phyloP scores from a whole-genome alignment of 2,797 vertebrate genomes.

The Vespertilio murinus region DNA sequence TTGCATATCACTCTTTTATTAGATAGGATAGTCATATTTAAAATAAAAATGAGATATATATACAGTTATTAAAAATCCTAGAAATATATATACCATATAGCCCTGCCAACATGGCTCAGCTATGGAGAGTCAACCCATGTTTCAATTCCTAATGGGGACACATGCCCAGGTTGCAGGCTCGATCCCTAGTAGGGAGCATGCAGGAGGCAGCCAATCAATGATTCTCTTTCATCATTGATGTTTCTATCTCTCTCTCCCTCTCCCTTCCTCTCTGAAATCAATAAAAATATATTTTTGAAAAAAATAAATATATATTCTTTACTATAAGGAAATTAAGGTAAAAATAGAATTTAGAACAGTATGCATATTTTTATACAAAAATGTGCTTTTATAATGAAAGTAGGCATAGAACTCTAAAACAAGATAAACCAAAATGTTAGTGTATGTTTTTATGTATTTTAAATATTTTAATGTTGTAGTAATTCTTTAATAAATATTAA shows the following conservation, averaged over 20 bases:
- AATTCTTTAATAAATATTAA: neutral
- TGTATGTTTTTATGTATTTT: neutral
- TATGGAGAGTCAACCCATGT: too few relatives aligned
- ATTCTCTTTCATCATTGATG: too few relatives aligned
- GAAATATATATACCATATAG: neutral
- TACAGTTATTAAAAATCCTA: neutral
- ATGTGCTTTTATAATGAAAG: neutral
- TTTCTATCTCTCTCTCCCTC: too few relatives aligned
- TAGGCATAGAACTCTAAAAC: conserved; percentile 15
- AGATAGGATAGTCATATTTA: conserved; percentile 29
- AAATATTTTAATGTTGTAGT: neutral
- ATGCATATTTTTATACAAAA: conserved; percentile 6
- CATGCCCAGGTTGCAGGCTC: too few relatives aligned
- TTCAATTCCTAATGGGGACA: too few relatives aligned
- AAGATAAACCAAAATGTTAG: neutral
- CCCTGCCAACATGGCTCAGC: too few relatives aligned
- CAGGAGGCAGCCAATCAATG: too few relatives aligned
- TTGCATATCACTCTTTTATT: too few relatives aligned
- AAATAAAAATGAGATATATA: neutral
- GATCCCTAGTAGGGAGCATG: too few relatives aligned
- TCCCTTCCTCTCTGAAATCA: too few relatives aligned
- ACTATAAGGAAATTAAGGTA: neutral
- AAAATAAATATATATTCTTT: neutral
- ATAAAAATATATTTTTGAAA: neutral
- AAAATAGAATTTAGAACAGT: neutral